These are phyloP conservation scores for Gavia stellata DNA, from an alignment of 2,113 vertebrate species.

Conservation along the genomic window DNA sequence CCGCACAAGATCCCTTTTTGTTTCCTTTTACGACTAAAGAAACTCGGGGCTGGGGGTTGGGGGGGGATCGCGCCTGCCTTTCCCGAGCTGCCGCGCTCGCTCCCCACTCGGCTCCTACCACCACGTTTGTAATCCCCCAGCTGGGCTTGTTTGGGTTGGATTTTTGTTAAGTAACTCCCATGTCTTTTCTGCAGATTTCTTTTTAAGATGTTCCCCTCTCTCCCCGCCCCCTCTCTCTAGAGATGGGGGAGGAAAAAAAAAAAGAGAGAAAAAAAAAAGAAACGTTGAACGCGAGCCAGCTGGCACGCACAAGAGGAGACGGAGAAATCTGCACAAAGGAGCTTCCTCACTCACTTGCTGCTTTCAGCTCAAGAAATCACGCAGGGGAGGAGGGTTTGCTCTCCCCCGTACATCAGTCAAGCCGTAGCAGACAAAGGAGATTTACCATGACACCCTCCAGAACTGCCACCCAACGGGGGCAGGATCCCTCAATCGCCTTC, in stretches of 20 bases:
- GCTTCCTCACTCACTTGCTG: slow-evolving; percentile 66
- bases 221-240: slow-evolving; percentile 46
- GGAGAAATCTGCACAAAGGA: slow-evolving; percentile 65
- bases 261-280: slow-evolving; percentile 6
- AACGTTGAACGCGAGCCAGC: slow-evolving; percentile 61
- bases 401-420: slow-evolving; percentile 27
- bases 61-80: neutral
- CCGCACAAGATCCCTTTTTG: slow-evolving; percentile 47
- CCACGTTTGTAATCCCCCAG: slow-evolving; percentile 20
- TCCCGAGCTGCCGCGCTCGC: neutral
- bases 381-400: slow-evolving; percentile 32
- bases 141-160: slow-evolving; percentile 56
- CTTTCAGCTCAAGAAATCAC: slow-evolving; percentile 58
- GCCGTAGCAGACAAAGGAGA: slow-evolving; percentile 44
- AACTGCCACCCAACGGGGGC: slow-evolving; percentile 3
- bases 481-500: neutral
- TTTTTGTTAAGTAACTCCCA: slow-evolving; percentile 48
- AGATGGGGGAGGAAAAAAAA: neutral
- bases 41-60: neutral
- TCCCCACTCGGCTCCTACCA: neutral
- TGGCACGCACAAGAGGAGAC: slow-evolving; percentile 59
- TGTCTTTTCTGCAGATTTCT: slow-evolving; percentile 55
- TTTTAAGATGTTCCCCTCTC: slow-evolving; percentile 40
- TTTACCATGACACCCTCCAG: slow-evolving; percentile 21
- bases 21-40: slow-evolving; percentile 50